phyloP scores from a whole-genome alignment of 2,113 vertebrate species.

The Apodemus sylvaticus region DNA sequence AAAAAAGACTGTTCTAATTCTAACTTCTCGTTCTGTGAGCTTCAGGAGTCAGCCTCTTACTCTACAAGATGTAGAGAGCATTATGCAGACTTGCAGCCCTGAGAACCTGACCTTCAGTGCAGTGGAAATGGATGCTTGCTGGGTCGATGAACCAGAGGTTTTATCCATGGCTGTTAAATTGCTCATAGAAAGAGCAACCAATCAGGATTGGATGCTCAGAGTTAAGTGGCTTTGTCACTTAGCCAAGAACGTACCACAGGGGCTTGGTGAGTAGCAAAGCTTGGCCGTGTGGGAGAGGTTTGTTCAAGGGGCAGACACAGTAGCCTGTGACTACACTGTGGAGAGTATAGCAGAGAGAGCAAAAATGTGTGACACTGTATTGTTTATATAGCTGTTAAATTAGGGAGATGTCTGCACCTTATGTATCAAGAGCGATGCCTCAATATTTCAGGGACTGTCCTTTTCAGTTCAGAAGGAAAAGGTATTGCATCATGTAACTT shows the following conservation, averaged over 20 bases:
- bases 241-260: conserved; percentile 88
- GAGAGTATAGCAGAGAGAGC: not conserved
- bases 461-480: conserved; percentile 1
- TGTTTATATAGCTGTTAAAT: conserved; percentile 11
- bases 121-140: conserved; percentile 80
- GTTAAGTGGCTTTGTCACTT: conserved; percentile 94
- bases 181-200: conserved; percentile 92
- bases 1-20: conserved; percentile 5
- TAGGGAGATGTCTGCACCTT: not conserved
- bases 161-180: conserved; percentile 90
- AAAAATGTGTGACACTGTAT: not conserved
- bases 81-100: conserved; percentile 86
- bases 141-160: conserved; percentile 87
- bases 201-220: conserved; percentile 95
- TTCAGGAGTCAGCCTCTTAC: conserved; percentile 91
- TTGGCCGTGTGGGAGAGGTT: conserved; percentile 13
- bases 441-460: not conserved
- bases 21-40: conserved; percentile 58
- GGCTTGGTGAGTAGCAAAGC: conserved; percentile 83
- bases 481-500: not conserved
- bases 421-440: not conserved
- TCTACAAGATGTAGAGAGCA: conserved; percentile 90
- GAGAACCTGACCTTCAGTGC: conserved; percentile 89
- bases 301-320: not conserved
- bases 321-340: not conserved